These are phyloP conservation scores for Hyperopisus bebe DNA, from an alignment of 2,113 vertebrate species.

Conservation along the genomic window DNA sequence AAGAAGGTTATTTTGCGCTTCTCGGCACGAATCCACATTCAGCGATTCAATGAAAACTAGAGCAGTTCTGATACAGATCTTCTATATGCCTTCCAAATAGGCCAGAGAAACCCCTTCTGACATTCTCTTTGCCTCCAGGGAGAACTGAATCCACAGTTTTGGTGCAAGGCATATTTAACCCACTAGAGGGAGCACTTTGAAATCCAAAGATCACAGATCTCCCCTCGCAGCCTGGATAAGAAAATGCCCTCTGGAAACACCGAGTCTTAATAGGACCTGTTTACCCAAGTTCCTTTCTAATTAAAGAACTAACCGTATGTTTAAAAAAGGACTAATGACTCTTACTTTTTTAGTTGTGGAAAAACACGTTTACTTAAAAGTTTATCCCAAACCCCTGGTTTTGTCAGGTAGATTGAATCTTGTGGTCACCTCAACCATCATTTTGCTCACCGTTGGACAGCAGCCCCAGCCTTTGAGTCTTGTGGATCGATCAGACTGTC, in stretches of 20 bases:
- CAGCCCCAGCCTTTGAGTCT: neutral
- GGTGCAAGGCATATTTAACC: neutral
- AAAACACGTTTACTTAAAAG: neutral
- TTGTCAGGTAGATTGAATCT: neutral
- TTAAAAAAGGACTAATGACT: neutral
- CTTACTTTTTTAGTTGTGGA: neutral
- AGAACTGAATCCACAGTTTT: neutral
- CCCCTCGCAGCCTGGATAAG: neutral
- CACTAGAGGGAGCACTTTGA: slow-evolving; percentile 8
- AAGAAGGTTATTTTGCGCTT: neutral
- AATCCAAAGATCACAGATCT: neutral
- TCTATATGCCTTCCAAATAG: neutral
- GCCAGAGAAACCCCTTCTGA: neutral
- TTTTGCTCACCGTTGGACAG: neutral
- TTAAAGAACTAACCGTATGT: neutral
- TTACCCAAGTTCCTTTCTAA: neutral
- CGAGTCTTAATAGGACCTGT: neutral
- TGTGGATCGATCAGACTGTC: slow-evolving; percentile 46
- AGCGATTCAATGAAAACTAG: neutral
- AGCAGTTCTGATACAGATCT: neutral
- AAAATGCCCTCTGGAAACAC: neutral
- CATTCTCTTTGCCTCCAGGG: neutral
- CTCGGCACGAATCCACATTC: neutral
- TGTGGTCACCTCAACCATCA: neutral
- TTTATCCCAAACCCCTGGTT: neutral